Base-by-base conservation (phyloP, 1,140 invertebrate genomes). In the Halictus rubicundus region DNA sequence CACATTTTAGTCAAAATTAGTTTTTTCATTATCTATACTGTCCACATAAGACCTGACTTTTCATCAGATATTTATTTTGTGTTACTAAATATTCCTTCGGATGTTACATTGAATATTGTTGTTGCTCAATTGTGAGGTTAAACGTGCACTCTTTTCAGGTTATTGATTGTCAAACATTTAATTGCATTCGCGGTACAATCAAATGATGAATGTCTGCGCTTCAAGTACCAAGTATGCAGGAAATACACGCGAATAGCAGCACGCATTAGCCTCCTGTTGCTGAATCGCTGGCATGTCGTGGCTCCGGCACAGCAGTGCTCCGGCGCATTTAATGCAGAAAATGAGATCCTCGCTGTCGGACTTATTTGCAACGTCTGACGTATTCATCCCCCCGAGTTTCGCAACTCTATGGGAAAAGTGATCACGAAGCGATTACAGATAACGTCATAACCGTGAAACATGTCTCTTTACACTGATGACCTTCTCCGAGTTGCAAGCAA, bases 241-340 rank as follows among this genome's bases (percentile, higher is more conserved):
- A 76, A 68, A 59, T 68, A 76, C 39, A 7, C 6, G 39, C 39
- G 6, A 46, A 52, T 46, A 46, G 32, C n/a, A 68, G 0, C 39
- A 19, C 32, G 63, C 39, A 68, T 75, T 76, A 76, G 49, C 52
- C 21, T 42, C 37, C 7, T 42, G 49, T 75, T 68, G 32, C 63
- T 57, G 59, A 49, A 68, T 68, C 63, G n/a, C 19, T n/a, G 39
- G 64, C 25, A 76, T 27, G 52, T 57, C 37, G 16, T 49, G 42
- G 42, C 25, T 46, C 25, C 52, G 59, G 37, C 46, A n/a, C 52
- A 75, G 37, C 46, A n/a, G 46, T 10, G 19, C n/a, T n/a, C n/a
- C 19, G 54, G 49, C n/a, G 49, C 61, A 68, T 27, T 76, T 76
- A 68, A 76, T 68, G 49, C 73, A 59, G 25, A 46, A 68, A 76